A percentile compares a stretch with the other conserved stretches of the same genome.
Evolutionary conservation across 2,888 invertebrate species (phyloP).

Genomic region (Callinectes sapidus): DNA sequence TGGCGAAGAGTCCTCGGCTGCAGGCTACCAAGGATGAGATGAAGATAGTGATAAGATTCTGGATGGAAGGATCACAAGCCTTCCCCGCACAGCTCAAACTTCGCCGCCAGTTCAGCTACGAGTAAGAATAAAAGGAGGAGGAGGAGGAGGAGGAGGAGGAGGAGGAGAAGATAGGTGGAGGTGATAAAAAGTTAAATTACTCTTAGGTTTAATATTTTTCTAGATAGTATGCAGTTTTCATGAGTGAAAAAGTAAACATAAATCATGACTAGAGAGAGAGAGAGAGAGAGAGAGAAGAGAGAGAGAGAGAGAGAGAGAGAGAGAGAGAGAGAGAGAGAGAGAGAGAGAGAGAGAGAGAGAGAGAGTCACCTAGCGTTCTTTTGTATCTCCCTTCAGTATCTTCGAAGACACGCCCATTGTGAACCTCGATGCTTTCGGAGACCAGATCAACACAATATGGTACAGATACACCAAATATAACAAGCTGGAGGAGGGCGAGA

Average conservation of each 20-base stretch:
- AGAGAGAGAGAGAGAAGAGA: neutral
- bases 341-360: neutral
- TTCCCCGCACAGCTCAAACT: constrained; percentile 46
- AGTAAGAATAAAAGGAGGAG: constrained; percentile 17
- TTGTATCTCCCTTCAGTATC: constrained; percentile 10
- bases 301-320: constrained; percentile 2
- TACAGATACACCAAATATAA: neutral
- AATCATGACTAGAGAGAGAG: neutral
- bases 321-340: constrained; percentile 23
- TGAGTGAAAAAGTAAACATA: neutral
- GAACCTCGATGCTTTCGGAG: constrained; percentile 48
- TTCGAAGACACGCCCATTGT: constrained; percentile 41
- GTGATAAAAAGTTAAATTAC: too few species aligned
- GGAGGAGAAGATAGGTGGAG: neutral
- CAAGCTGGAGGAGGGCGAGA: neutral
- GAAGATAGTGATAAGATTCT: constrained; percentile 26
- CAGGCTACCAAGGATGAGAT: neutral
- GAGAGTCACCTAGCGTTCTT: neutral
- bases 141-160: neutral
- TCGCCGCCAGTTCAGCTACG: constrained; percentile 14
- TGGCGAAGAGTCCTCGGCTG: constrained; percentile 41
- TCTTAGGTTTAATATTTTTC: too few species aligned
- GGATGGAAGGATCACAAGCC: constrained; percentile 41
- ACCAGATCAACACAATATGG: constrained; percentile 48
- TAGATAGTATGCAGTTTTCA: too few species aligned